Percentiles rank a stretch among this genome's conserved stretches.
Evolutionary conservation across 2,797 vertebrate genomes (phyloP).

Genomic region (Typhlichthys subterraneus): DNA sequence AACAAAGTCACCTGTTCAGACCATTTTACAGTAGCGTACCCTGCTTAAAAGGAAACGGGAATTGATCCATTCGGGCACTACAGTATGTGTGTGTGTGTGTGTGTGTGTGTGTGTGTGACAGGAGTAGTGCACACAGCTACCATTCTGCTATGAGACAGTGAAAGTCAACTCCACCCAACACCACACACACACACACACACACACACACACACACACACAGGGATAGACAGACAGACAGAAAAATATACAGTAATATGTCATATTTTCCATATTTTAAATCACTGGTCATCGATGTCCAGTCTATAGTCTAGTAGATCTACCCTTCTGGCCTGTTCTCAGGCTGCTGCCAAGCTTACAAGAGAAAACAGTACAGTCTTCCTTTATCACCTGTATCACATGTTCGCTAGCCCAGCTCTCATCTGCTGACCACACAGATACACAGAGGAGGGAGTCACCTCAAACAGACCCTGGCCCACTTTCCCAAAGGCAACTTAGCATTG

Average conservation of each 20-base stretch:
- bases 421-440: slow-evolving; percentile 38
- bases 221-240: background rate
- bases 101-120: slow-evolving; percentile 10
- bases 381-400: slow-evolving; percentile 22
- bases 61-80: background rate
- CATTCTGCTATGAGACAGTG: slow-evolving; percentile 29
- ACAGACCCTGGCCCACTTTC: slow-evolving; percentile 51
- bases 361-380: background rate
- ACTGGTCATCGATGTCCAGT: too few relatives aligned
- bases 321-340: too few relatives aligned
- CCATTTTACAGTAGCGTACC: slow-evolving; percentile 44
- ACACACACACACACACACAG: background rate
- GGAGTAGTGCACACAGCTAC: slow-evolving; percentile 6
- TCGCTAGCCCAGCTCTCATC: slow-evolving; percentile 5
- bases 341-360: background rate
- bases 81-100: background rate
- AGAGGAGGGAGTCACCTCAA: slow-evolving; percentile 26
- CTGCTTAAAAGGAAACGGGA: slow-evolving; percentile 25
- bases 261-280: too few relatives aligned
- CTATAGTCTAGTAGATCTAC: too few relatives aligned
- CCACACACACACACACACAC: slow-evolving; percentile 7
- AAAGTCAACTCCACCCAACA: slow-evolving; percentile 11
- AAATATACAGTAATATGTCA: background rate
- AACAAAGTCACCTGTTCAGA: slow-evolving; percentile 38
- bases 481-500: slow-evolving; percentile 43